These are phyloP conservation scores for Trichosurus vulpecula DNA, from an alignment of 2,797 vertebrate genomes.

Conservation along the genomic window DNA sequence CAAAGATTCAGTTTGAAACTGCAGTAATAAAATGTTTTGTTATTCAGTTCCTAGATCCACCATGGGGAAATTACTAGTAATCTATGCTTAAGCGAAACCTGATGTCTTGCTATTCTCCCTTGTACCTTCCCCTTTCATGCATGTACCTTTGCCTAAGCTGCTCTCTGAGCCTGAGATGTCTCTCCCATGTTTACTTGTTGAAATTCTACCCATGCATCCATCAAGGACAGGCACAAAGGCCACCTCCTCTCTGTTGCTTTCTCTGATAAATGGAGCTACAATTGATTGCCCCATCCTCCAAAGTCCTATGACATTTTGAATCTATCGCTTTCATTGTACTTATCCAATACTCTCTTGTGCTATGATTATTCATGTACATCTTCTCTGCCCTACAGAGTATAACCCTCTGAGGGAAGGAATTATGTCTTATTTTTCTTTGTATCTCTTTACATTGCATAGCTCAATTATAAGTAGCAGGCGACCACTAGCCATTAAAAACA, in stretches of 20 bases:
- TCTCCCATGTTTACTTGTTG: background rate
- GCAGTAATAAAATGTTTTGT: conserved; percentile 96
- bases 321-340: background rate
- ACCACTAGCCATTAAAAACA: background rate
- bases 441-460: background rate
- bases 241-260: background rate
- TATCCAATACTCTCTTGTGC: background rate
- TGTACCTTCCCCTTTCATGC: background rate
- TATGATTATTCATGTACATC: background rate
- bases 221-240: background rate
- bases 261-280: background rate
- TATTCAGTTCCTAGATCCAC: conserved; percentile 96
- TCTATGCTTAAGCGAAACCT: conserved; percentile 89
- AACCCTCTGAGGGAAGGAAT: background rate
- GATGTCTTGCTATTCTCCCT: background rate
- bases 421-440: background rate
- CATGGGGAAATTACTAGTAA: conserved; percentile 96
- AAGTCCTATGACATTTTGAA: background rate
- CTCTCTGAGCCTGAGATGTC: background rate
- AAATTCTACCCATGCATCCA: background rate
- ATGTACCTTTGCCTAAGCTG: background rate
- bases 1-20: conserved; percentile 87
- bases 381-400: background rate
- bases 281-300: background rate
- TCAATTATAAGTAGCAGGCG: background rate